phyloP scores from a whole-genome alignment of 2,113 vertebrate species.

The Variabilichromis moorii region DNA sequence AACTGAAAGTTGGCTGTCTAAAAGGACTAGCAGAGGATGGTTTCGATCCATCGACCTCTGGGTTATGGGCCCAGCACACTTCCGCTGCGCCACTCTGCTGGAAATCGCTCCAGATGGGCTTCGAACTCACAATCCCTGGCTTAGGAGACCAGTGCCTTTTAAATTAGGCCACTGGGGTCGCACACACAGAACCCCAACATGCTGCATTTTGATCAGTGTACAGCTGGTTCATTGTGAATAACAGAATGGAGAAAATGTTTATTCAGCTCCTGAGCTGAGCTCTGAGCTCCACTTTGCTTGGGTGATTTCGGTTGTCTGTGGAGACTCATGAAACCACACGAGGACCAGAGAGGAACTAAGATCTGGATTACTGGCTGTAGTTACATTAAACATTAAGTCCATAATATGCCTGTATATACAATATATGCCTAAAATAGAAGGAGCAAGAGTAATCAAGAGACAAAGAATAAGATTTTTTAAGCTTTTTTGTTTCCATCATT shows the following conservation, averaged over 20 bases:
- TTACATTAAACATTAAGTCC: background rate
- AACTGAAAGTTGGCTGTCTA: background rate
- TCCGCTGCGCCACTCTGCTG: conserved; percentile 73
- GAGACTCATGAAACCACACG: background rate
- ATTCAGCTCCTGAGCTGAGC: background rate
- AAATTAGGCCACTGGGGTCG: conserved; percentile 77
- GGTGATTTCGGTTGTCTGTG: background rate
- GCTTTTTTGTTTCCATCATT: background rate
- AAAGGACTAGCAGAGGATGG: conserved; percentile 60
- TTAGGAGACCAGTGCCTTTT: conserved; percentile 75
- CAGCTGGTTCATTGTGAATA: background rate
- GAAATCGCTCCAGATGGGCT: conserved; percentile 36
- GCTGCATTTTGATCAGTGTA: background rate
- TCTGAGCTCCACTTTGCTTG: background rate
- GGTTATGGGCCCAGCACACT: conserved; percentile 79
- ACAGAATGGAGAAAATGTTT: background rate
- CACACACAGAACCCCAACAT: rapidly evolving
- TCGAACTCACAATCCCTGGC: conserved; percentile 57
- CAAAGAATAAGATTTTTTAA: background rate
- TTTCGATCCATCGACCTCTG: conserved; percentile 79
- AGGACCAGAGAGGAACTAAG: background rate
- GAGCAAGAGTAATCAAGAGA: background rate
- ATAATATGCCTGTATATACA: background rate
- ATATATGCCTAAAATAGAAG: background rate
- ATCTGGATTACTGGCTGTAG: background rate